Base-by-base conservation (phyloP, 2,888 invertebrate genomes). In the Monochamus alternatus region DNA sequence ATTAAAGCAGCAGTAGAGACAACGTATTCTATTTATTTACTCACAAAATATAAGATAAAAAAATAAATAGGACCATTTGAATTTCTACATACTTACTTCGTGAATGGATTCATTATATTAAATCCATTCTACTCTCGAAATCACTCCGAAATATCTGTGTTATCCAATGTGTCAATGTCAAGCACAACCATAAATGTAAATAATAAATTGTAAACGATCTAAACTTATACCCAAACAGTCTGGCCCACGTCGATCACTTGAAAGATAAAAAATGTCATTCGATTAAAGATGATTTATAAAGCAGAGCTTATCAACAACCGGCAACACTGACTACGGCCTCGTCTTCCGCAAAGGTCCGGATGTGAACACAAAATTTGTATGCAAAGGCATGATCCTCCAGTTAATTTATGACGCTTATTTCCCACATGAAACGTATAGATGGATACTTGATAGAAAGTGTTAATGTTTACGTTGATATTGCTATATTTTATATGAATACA, bases 281-380 rank as follows among this genome's bases (percentile, higher is more conserved):
- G 31, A 10, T 64, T 51, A 22, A 31, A 30, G 51, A 55, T 55
- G 32, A 66, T 66, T 31, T 66, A 52, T 52, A 52, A n/a, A 52
- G 31, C 8, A n/a, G 10, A 14, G n/a, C 55, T 55, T 55, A 55
- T 55, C 55, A 14, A 22, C 22, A 22, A 14, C 55, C 55, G 14
- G 55, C 47, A 47, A 47, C 47, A 47, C 9, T 47, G 47, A 47
- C 47, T 9, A 10, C 31, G 8, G 47, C 8, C 10, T 64, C 31
- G 8, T 30, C 4, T 22, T 22, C 30, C 64, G n/a, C 4, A 22
- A 14, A 8, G 64, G 47, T 9, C 64, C 64, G 64, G 64, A 64
- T 52, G 52, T 66, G 32, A 31, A 55, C 66, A 64, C 64, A 64
- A 64, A 44, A 66, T 66, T 66, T 52, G 66, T 52, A 66, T 66